A percentile compares a stretch with the other conserved stretches of the same genome.
These are phyloP conservation scores for Protobothrops flavoviridis DNA, from an alignment of 2,113 vertebrate genomes.

Conservation along the genomic window DNA sequence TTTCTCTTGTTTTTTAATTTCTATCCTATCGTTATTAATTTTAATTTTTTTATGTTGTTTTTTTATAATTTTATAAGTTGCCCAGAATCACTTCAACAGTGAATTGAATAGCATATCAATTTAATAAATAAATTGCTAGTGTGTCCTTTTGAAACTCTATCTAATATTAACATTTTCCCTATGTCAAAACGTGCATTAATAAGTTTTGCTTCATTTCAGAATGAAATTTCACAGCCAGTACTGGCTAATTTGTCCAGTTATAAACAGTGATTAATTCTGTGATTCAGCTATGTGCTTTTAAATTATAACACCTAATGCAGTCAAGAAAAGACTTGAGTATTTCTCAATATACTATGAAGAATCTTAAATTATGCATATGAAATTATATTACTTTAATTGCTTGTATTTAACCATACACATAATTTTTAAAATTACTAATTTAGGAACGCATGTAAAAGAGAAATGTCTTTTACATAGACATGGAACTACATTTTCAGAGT, in stretches of 20 bases:
- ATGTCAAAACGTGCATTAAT: slow-evolving; percentile 64
- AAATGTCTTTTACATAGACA: no score
- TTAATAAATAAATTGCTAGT: slow-evolving; percentile 55
- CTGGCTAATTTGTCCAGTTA: slow-evolving; percentile 55
- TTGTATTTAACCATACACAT: slow-evolving; percentile 39
- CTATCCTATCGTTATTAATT: not conserved
- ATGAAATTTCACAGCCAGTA: slow-evolving; percentile 60
- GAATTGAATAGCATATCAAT: not conserved
- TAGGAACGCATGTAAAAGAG: not conserved
- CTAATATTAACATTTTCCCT: slow-evolving; percentile 65
- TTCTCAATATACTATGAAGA: slow-evolving; percentile 1
- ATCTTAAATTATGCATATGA: slow-evolving; percentile 13
- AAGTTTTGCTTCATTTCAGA: slow-evolving; percentile 44
- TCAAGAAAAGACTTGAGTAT: not conserved
- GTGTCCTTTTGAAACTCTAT: slow-evolving; percentile 55
- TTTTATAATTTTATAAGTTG: not conserved
- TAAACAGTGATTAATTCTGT: slow-evolving; percentile 67
- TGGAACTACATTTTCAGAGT: not conserved
- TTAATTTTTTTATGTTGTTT: not conserved
- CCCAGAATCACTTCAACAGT: not conserved
- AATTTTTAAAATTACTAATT: slow-evolving; percentile 23
- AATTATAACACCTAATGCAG: slow-evolving; percentile 54
- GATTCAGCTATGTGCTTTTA: slow-evolving; percentile 55
- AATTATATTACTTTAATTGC: slow-evolving; percentile 39
- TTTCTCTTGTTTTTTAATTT: not conserved